Percentiles rank a stretch among this genome's conserved stretches.
These are phyloP conservation scores for Prochilodus magdalenae DNA, from an alignment of 2,113 vertebrate species.

Conservation along the genomic window DNA sequence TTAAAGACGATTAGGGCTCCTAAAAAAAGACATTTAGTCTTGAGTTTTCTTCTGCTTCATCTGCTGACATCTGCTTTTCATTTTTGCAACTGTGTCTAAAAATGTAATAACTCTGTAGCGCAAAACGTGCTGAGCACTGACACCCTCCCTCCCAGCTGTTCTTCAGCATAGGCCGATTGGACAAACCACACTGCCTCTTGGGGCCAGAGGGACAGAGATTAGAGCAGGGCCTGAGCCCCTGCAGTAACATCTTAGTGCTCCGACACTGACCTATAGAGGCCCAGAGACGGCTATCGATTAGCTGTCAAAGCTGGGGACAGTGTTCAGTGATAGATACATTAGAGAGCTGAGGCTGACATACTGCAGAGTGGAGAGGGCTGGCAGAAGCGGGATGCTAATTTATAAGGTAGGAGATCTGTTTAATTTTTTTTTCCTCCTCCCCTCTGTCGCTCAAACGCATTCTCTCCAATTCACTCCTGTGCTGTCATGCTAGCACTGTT, in stretches of 20 bases:
- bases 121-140: slow-evolving; percentile 18
- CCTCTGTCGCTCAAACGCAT: neutral
- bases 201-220: slow-evolving; percentile 2
- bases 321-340: slow-evolving; percentile 30
- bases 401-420: neutral
- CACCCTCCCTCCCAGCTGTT: slow-evolving; percentile 16
- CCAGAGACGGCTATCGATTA: slow-evolving; percentile 32
- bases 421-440: neutral
- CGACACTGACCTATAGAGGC: slow-evolving; percentile 27
- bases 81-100: slow-evolving; percentile 1
- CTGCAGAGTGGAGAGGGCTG: slow-evolving; percentile 4
- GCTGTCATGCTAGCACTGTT: neutral
- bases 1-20: neutral
- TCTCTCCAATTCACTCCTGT: neutral
- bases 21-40: neutral
- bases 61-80: slow-evolving; percentile 8
- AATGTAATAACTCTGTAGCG: slow-evolving; percentile 21
- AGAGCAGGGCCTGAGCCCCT: slow-evolving; percentile 29
- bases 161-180: neutral
- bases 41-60: slow-evolving; percentile 8
- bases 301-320: slow-evolving; percentile 20
- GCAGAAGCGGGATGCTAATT: slow-evolving; percentile 4
- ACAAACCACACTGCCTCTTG: slow-evolving; percentile 13
- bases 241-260: slow-evolving; percentile 30
- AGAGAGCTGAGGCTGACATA: neutral